These are phyloP conservation scores for Falco naumanni DNA, from an alignment of 2,797 vertebrate genomes.

Conservation along the genomic window DNA sequence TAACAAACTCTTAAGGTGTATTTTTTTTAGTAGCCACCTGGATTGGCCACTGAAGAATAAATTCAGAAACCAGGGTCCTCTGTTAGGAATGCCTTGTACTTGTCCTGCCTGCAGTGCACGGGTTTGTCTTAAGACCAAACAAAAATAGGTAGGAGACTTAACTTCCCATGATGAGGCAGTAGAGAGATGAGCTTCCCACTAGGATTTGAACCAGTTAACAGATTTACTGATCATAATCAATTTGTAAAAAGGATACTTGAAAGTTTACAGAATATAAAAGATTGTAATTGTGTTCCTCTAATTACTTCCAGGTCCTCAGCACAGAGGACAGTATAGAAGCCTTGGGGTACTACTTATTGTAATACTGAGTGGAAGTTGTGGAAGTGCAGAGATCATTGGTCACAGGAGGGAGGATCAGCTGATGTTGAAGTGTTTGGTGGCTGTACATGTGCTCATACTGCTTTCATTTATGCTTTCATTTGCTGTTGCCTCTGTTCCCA, in stretches of 20 bases:
- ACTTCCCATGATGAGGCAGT: not conserved
- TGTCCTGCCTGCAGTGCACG: not conserved
- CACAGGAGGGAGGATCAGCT: not conserved
- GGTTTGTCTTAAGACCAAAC: not conserved
- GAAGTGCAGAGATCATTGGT: not conserved
- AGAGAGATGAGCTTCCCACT: not conserved
- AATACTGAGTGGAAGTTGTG: not conserved
- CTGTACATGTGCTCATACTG: not conserved
- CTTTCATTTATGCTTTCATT: not conserved
- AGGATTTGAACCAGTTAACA: not conserved
- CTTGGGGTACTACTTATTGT: not conserved
- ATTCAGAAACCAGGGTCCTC: not conserved
- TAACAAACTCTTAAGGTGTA: not conserved
- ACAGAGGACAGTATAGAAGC: not conserved
- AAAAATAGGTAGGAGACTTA: not conserved
- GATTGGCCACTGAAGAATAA: not conserved
- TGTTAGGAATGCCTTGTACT: not conserved
- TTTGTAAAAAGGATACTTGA: not conserved
- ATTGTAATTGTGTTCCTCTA: rapidly evolving
- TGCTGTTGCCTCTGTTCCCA: not conserved
- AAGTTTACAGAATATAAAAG: not conserved
- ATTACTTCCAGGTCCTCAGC: not conserved
- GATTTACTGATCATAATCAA: not conserved
- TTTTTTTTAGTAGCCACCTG: not conserved
- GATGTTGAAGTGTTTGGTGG: not conserved